These are phyloP conservation scores for Zelostemma sp. DNA, from an alignment of 1,140 invertebrate genomes.

Conservation along the genomic window DNA sequence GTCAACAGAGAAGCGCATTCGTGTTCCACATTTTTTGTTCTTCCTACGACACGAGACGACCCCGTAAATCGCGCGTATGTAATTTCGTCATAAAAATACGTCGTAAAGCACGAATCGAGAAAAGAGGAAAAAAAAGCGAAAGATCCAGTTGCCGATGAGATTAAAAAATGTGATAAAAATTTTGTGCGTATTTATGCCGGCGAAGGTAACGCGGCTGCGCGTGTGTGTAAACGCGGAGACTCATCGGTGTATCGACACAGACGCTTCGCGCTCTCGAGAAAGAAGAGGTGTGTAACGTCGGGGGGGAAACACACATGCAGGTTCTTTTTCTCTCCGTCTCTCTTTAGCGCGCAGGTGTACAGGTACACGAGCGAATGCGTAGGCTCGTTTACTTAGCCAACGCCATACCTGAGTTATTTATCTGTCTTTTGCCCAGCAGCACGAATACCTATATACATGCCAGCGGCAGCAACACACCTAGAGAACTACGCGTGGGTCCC, in stretches of 20 bases:
- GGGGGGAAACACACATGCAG: constrained; percentile 31
- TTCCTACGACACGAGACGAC: no score
- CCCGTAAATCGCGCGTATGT: no score
- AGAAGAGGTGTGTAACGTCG: constrained; percentile 3
- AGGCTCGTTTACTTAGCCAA: constrained; percentile 68
- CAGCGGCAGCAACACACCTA: constrained; percentile 53
- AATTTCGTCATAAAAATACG: no score
- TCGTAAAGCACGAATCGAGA: no score
- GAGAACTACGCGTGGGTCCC: constrained; percentile 54
- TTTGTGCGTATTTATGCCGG: constrained; percentile 44
- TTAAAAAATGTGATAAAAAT: constrained; percentile 45
- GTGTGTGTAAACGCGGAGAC: constrained; percentile 5
- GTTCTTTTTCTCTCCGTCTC: constrained; percentile 12
- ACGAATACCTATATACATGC: constrained; percentile 61
- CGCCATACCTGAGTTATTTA: constrained; percentile 68
- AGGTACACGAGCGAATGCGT: constrained; percentile 61
- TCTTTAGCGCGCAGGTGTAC: constrained; percentile 44
- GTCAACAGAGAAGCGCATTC: not conserved
- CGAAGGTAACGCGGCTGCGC: constrained; percentile 13
- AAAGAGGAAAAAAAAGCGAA: constrained; percentile 30
- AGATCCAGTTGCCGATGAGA: constrained; percentile 43
- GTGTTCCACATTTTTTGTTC: not conserved
- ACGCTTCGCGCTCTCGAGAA: constrained; percentile 16
- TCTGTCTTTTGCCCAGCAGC: constrained; percentile 67
- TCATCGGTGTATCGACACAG: constrained; percentile 40